Evolutionary conservation across 2,888 invertebrate genomes (phyloP).

Genomic region (Sarcophaga rosellei): DNA sequence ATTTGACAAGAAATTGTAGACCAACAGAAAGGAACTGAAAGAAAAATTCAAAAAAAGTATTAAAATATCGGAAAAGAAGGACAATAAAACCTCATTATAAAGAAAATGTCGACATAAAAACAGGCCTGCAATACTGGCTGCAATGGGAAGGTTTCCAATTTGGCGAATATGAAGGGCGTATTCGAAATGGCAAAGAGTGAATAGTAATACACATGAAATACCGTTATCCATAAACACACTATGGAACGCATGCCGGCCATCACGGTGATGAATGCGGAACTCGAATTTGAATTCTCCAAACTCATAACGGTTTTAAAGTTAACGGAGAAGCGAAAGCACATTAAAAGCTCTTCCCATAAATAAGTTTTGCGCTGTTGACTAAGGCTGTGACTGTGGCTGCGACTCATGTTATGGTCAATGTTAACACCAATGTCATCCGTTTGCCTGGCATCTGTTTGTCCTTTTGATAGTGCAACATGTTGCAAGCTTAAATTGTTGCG

Average conservation of each 20-base stretch:
- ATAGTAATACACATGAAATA: slow-evolving; percentile 77
- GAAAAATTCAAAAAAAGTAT: background rate
- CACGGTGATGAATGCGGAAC: slow-evolving; percentile 70
- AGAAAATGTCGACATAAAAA: slow-evolving; percentile 77
- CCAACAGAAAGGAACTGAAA: slow-evolving; percentile 73
- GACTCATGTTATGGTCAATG: slow-evolving; percentile 2
- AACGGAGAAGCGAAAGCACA: slow-evolving; percentile 73
- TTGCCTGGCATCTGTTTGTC: background rate
- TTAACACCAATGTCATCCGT: background rate
- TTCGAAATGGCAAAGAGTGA: slow-evolving; percentile 75
- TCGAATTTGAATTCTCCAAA: slow-evolving; percentile 66
- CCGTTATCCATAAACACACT: slow-evolving; percentile 76
- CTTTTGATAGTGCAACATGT: background rate
- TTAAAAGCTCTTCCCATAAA: slow-evolving; percentile 71
- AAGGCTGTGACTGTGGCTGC: slow-evolving; percentile 8
- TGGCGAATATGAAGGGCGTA: slow-evolving; percentile 73
- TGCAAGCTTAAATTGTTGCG: slow-evolving; percentile 58
- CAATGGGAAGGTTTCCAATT: slow-evolving; percentile 71
- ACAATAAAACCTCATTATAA: slow-evolving; percentile 74
- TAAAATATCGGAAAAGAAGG: background rate
- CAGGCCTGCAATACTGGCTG: slow-evolving; percentile 76
- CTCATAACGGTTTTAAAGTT: slow-evolving; percentile 71
- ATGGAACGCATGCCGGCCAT: slow-evolving; percentile 75
- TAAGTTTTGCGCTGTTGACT: slow-evolving; percentile 60
- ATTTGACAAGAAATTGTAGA: slow-evolving; percentile 75